A percentile compares a stretch with the other conserved stretches of the same genome.
Evolutionary conservation across 2,888 invertebrate species (phyloP).

Genomic region (Oxyteleia sp.): DNA sequence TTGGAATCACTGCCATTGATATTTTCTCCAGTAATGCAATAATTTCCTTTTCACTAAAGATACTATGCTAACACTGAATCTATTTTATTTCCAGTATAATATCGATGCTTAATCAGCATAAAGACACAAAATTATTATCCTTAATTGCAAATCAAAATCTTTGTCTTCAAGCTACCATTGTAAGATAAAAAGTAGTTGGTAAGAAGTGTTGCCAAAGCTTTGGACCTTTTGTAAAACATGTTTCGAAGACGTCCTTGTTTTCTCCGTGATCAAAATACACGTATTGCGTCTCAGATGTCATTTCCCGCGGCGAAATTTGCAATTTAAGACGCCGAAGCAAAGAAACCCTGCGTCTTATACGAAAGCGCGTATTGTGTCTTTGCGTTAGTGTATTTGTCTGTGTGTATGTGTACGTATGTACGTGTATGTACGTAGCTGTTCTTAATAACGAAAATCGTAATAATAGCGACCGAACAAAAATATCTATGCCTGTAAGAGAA

Average conservation of each 20-base stretch:
- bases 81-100: too few relatives aligned
- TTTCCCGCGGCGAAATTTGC: conserved; percentile 83
- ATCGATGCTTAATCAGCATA: too few relatives aligned
- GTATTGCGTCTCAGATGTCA: conserved; percentile 62
- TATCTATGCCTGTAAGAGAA: conserved; percentile 8
- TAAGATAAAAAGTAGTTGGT: neutral
- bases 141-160: conserved; percentile 29
- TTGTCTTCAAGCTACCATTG: conserved; percentile 12
- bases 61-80: too few relatives aligned
- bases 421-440: too few relatives aligned
- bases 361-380: conserved; percentile 64
- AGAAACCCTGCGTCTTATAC: conserved; percentile 58
- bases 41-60: too few relatives aligned
- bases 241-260: conserved; percentile 39
- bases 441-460: conserved; percentile 73
- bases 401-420: too few relatives aligned
- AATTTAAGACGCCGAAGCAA: conserved; percentile 80
- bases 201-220: conserved; percentile 46
- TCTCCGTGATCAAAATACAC: conserved; percentile 30
- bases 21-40: too few relatives aligned
- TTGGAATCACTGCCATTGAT: too few relatives aligned
- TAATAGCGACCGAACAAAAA: conserved; percentile 33
- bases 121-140: too few relatives aligned
- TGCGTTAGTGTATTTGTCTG: too few relatives aligned
- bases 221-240: conserved; percentile 44